Evolutionary conservation across 1,140 invertebrate genomes (phyloP), one percentile per base, ranked within the genome.

Genomic region (Amyelois transitella): DNA sequence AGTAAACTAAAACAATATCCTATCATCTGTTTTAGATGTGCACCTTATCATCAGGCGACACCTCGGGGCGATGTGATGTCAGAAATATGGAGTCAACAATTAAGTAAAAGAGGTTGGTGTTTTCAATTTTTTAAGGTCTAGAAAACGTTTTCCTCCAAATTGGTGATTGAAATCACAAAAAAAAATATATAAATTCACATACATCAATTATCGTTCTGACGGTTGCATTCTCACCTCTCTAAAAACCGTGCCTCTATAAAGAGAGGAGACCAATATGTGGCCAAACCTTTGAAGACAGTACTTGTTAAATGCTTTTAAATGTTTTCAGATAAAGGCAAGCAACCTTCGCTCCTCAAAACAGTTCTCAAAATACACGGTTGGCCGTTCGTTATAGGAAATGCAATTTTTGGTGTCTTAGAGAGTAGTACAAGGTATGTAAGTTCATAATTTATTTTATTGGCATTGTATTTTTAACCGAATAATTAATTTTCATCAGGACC

Each of bases 301-400:
- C 7, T 32, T 32, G 18, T 32, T 6, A 1, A 18, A 49, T 49
- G 32, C 24, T 43, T 50, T 20, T 44, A 50, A 21, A 48, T 47
- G 48, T 44, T 78, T 74, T 49, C 73, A 80, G 73, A 70, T 19
- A 77, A 72, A 53, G 72, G 58, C 19, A 69, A 71, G 17, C 73
- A 77, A 22, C 81, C 83, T 0, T 86, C 83, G 0, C 56, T 88
- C 0, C 44, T 86, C 0, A 60, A 64, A 45, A 70, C 80, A 1
- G 73, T 88, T 20, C 28, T 77, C 8, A 70, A 58, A n/a, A 59
- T 79, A 18, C 69, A 86, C 52, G 81, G 86, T 2, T 20, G 60
- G 3, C 69, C 63, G 21, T 84, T 84, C 51, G 54, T 82, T 10
- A 53, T 76, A 47, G 58, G 53, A 10, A 84, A 84, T 64, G 45